Conservation (phyloP, 2,797 vertebrate genomes). For the Acestrorhynchus altus region DNA sequence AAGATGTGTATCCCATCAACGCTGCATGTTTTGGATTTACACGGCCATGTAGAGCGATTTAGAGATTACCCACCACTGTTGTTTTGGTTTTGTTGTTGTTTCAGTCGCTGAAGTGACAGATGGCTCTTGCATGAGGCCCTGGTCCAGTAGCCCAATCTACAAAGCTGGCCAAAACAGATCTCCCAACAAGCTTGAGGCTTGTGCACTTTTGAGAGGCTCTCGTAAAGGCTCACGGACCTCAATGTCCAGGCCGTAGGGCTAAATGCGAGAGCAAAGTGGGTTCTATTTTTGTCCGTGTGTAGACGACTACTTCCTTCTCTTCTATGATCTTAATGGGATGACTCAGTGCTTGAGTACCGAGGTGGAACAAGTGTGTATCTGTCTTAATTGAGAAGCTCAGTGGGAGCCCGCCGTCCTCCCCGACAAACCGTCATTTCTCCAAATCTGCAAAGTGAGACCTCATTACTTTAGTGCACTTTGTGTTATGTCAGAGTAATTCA, state of each 20-base stretch:
- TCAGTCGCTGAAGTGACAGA: constrained; percentile 42
- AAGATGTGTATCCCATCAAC: background rate
- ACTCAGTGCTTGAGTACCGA: constrained; percentile 7
- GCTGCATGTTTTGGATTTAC: background rate
- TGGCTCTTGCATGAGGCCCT: constrained; percentile 44
- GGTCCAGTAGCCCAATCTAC: constrained; percentile 38
- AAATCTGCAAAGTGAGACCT: constrained; percentile 25
- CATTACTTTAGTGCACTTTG: constrained; percentile 28
- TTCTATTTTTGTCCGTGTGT: background rate
- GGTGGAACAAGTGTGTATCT: background rate
- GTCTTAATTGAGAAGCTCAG: constrained; percentile 21
- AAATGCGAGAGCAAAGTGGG: background rate
- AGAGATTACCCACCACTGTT: constrained; percentile 19
- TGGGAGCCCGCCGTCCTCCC: constrained; percentile 8
- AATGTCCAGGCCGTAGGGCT: background rate
- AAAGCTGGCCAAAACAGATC: constrained; percentile 34
- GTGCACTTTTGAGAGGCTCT: constrained; percentile 2
- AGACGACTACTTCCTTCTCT: background rate
- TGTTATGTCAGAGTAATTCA: constrained; percentile 13
- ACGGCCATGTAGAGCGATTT: background rate
- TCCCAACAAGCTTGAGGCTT: background rate
- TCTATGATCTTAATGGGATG: constrained; percentile 8
- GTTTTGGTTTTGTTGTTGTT: constrained; percentile 25
- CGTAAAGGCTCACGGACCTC: background rate
- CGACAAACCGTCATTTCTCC: constrained; percentile 27